These are phyloP conservation scores for Parascotia fuliginaria DNA, from an alignment of 2,888 invertebrate species.

Conservation along the genomic window DNA sequence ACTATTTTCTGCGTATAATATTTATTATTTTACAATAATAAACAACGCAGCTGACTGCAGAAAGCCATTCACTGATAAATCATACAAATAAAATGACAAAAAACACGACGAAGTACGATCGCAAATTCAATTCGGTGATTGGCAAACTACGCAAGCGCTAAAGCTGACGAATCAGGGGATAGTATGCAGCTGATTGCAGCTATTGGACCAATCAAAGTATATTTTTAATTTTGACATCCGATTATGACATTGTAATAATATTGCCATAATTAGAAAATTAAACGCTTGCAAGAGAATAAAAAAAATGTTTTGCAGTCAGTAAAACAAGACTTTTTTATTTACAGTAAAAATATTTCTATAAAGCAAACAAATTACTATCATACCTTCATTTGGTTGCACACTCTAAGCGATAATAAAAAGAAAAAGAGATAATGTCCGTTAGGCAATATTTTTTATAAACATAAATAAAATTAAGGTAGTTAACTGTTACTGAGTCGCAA, in stretches of 20 bases:
- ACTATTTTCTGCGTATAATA: slow-evolving; percentile 25
- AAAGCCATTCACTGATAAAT: slow-evolving; percentile 17
- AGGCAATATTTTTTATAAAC: too few species aligned
- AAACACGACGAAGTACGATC: slow-evolving; percentile 14
- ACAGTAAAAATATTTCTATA: too few species aligned
- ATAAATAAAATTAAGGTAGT: too few species aligned
- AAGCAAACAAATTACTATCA: too few species aligned
- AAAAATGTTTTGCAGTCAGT: too few species aligned
- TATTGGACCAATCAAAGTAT: slow-evolving; percentile 28
- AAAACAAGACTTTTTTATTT: too few species aligned
- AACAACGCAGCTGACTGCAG: slow-evolving; percentile 37
- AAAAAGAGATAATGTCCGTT: too few species aligned
- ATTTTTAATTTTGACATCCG: slow-evolving; percentile 9
- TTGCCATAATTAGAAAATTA: slow-evolving; percentile 8
- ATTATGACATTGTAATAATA: too few species aligned
- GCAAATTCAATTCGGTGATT: slow-evolving; percentile 14
- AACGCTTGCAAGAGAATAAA: neutral
- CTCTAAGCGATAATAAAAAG: too few species aligned
- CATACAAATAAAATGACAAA: slow-evolving; percentile 17
- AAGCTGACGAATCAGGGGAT: slow-evolving; percentile 38
- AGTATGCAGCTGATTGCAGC: neutral
- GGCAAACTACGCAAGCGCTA: slow-evolving; percentile 26
- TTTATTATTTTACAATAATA: slow-evolving; percentile 45
- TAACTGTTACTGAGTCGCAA: too few species aligned
- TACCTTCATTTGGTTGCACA: too few species aligned